Base-by-base conservation (phyloP, 2,113 vertebrate genomes). In the Anas platyrhynchos region DNA sequence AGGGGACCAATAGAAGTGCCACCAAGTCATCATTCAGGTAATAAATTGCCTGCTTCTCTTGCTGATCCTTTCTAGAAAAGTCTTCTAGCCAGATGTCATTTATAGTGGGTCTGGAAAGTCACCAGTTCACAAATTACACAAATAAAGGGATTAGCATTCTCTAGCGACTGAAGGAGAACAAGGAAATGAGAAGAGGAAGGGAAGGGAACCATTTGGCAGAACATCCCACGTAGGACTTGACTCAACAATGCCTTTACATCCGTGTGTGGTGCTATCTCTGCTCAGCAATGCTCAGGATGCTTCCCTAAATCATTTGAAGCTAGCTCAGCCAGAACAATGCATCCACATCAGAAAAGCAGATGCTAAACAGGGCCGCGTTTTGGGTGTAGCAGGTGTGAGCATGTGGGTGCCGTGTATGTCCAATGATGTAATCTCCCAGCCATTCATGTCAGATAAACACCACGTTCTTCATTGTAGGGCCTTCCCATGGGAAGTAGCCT, bases 171-270 rank as follows among this genome's bases (percentile, higher is more conserved):
- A 94, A 91, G 84, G 32, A 86, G 88, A 90, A 97, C 95, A 95
- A 91, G 96, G 96, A 96, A 96, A 94, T 93, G 86, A 88, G 93
- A 94, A 96, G 48, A 93, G 94, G 94, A 95, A 96, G 95, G 95
- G 94, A 90, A 96, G 94, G 94, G 92, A 82, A 79, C 91, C 6
- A 17, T 91, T 97, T 96, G 95, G 94, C 95, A 93, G 88, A 93
- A 93, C 90, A 96, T 90, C 77, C 55, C 38, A 82, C 12, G 3
- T 84, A 66, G 58, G 68, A 5, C 21, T 72, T 68, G 62, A 58
- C 36, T 86, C 94, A 96, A 95, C 94, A 96, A 94, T 95, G 90
- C 73, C 29, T 77, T 89, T 86, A 54, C 77, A 86, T 90, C 90
- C 13, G 3, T 56, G 26, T 67, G 21, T 81, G 38, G 65, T 71